Evolutionary conservation across 2,888 invertebrate genomes (phyloP), one percentile per base, ranked within the genome.

Genomic region (Chloroclystis v-ata): DNA sequence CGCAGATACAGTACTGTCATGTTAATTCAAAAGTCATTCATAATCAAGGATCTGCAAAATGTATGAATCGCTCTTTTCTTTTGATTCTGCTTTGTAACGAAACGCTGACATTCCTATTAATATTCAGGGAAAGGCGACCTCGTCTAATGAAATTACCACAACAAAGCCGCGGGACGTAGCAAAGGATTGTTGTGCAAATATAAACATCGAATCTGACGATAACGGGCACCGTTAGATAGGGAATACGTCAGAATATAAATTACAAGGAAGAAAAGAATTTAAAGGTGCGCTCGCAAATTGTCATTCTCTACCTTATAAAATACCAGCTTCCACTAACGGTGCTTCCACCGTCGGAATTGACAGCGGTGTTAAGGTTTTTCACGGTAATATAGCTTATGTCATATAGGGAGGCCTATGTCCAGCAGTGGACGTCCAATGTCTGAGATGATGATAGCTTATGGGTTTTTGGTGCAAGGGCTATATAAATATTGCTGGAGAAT

Each of bases 71-170:
- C 29, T 35, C 35, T 55, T 49, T 28, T 54, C 44, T 52, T 47
- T 48, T 30, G 25, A 56, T 46, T 39, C 37, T 28, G 37, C 33
- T 48, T 57, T 62, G 57, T 59, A 60, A 63, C 69, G 69, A 75
- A 77, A 72, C 70, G 72, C 59, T 59, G 60, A 71, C 66, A 65
- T 63, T 61, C 57, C 71, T 72, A 83, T 83, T 79, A 82, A 81
- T 81, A 83, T 83, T 77, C 82, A 76, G 66, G 74, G 69, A 65
- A 61, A 60, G 69, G 72, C 72, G 75, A 71, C 69, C 75, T 66
- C 69, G 67, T 72, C 75, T 81, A 80, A 84, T 80, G 79, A 79
- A 81, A 84, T 84, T 81, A 83, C 77, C 84, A 81, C 84, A 78
- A 84, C 83, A 84, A 84, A 83, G 84, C 75, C 66, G 57, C 54